Evolutionary conservation across 1,140 invertebrate species (phyloP), one percentile per base, ranked within the genome.

Genomic region (Ladona fulva): DNA sequence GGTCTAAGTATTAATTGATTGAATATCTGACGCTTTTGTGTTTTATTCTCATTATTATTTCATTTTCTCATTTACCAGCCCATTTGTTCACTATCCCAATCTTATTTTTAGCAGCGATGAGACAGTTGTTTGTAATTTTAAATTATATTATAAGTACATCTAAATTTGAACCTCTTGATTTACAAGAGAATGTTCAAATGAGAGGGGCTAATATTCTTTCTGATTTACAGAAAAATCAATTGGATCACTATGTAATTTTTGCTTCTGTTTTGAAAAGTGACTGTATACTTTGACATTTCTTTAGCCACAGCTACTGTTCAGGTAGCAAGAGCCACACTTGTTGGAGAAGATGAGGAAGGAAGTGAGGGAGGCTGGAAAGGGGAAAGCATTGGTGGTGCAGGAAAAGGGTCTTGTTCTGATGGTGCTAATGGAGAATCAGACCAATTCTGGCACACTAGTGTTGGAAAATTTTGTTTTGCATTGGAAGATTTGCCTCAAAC

Each of bases 401-500:
- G 12, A 6, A 22, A 80, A 79, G 29, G 73, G 77, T 11, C 74
- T 78, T 16, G 74, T 79, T 22, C 59, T 80, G 25, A 42, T 83
- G 52, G 52, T 66, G 52, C n/a, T 66, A 22, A 22, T 66, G 52
- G 52, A 19, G 52, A 66, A 6, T 3, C 5, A 66, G 91, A 93
- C 80, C 88, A 91, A 79, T 95, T 96, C 83, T 97, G 95, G 95
- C 91, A 94, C 78, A 97, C 95, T 0, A 95, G 93, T 8, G 90
- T 95, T 74, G 96, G 96, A 37, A 95, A 96, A 83, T 97, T 97
- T 83, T 91, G 93, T 82, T 97, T 98, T 85, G 90, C 88, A 74
- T 91, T 99, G 19, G 93, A 96, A n/a, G 92, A 96, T 82, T 86
- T 99, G 80, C 97, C 97, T 0, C 91, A 96, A 79, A 92, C 97